Conservation (phyloP, 2,888 invertebrate species). For the Holacanthella duospinosa region DNA sequence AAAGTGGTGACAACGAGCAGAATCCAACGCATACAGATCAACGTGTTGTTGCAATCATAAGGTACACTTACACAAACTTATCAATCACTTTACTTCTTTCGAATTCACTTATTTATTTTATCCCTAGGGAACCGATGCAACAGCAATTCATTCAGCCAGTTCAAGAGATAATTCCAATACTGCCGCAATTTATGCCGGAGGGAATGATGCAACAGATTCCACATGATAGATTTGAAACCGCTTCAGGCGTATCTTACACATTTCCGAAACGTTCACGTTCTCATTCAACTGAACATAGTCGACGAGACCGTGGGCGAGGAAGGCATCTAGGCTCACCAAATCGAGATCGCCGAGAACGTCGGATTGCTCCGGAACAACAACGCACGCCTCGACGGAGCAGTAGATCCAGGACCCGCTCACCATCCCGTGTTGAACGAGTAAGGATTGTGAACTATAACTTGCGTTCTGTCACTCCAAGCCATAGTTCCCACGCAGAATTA, state of each 20-base stretch:
- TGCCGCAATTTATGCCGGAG: not conserved
- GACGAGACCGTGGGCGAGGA: not conserved
- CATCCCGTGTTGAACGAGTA: not conserved
- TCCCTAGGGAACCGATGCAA: constrained; percentile 3
- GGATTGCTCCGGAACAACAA: not conserved
- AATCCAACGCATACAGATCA: constrained; percentile 22
- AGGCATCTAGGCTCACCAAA: not conserved
- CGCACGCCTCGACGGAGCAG: not conserved
- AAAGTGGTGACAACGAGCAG: constrained; percentile 28
- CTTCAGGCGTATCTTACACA: not conserved
- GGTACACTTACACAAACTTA: too few species aligned
- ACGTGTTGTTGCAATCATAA: constrained; percentile 33
- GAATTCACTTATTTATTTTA: too few species aligned
- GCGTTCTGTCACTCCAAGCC: not conserved
- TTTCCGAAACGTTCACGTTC: not conserved
- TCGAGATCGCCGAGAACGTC: not conserved
- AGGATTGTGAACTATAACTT: not conserved
- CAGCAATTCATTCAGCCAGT: not conserved
- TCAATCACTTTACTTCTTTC: too few species aligned
- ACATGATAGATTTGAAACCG: not conserved
- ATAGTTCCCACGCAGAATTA: not conserved
- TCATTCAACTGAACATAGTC: not conserved
- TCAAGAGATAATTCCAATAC: not conserved
- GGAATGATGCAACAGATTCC: not conserved
- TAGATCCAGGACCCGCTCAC: not conserved